phyloP scores from a whole-genome alignment of 2,888 invertebrate genomes.

The Orchestes rusci region DNA sequence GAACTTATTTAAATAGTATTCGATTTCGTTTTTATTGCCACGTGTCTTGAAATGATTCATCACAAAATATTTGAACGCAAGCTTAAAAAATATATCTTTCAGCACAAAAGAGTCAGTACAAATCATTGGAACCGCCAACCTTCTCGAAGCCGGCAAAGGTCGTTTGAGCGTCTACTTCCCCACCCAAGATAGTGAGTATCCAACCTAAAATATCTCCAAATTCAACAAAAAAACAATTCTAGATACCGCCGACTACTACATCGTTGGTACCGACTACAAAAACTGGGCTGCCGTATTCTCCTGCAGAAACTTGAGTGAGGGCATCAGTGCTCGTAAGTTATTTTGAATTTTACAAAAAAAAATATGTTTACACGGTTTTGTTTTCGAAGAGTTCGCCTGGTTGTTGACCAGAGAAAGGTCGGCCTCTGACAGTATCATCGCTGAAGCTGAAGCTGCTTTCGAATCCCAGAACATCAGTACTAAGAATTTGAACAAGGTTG shows the following conservation, averaged over 20 bases:
- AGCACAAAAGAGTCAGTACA: too few species aligned
- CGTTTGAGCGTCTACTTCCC: slow-evolving; percentile 5
- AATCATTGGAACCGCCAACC: slow-evolving; percentile 4
- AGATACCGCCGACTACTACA: slow-evolving; percentile 1
- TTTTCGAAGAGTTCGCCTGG: slow-evolving; percentile 8
- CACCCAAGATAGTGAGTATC: slow-evolving; percentile 1
- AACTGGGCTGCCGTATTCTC: slow-evolving; percentile 10
- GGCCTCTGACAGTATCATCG: not conserved
- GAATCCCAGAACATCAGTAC: not conserved
- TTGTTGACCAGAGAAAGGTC: slow-evolving; percentile 2
- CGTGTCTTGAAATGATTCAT: too few species aligned
- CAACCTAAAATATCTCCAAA: too few species aligned
- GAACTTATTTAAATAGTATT: too few species aligned
- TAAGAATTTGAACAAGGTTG: not conserved
- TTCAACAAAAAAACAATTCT: too few species aligned
- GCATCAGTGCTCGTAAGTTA: not conserved
- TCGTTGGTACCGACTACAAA: slow-evolving; percentile 8
- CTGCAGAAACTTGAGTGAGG: not conserved
- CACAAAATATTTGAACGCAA: too few species aligned
- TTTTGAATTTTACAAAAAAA: too few species aligned
- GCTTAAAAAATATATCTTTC: too few species aligned
- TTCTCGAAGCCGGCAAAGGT: not conserved
- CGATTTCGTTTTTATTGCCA: too few species aligned
- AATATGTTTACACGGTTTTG: not conserved
- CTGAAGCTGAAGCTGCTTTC: slow-evolving; percentile 1